Conservation (phyloP, 2,888 invertebrate species). For the Lepidocyrtinus sp. region DNA sequence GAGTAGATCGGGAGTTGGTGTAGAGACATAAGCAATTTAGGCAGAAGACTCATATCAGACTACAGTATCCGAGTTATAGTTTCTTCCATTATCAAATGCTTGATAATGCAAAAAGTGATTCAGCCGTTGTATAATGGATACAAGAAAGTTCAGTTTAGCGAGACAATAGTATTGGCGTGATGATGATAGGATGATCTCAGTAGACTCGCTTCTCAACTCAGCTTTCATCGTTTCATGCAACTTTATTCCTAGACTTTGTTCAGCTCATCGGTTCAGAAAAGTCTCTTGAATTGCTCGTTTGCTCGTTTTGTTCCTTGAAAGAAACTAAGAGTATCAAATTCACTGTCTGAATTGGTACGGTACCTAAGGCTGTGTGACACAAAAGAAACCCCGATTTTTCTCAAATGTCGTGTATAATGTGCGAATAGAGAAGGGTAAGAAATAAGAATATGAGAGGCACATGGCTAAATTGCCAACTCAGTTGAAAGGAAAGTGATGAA, state of each 20-base stretch:
- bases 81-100: too few species aligned
- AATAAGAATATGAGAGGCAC: constrained; percentile 34
- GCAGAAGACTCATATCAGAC: too few species aligned
- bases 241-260: neutral
- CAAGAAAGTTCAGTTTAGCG: too few species aligned
- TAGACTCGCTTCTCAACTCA: neutral
- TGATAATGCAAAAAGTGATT: too few species aligned
- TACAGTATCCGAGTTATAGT: too few species aligned
- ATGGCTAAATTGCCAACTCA: constrained; percentile 33
- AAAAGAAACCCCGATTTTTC: neutral
- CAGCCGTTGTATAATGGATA: too few species aligned
- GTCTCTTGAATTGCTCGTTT: too few species aligned
- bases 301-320: too few species aligned
- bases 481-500: constrained; percentile 11
- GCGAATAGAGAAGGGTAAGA: neutral
- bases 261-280: neutral
- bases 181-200: constrained; percentile 8
- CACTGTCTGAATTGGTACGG: neutral
- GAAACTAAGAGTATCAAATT: neutral
- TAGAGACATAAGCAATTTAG: too few species aligned
- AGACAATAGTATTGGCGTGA: neutral
- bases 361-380: neutral
- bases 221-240: neutral
- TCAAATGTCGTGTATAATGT: neutral
- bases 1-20: too few species aligned